These are phyloP conservation scores for Aphidius ervi DNA, from an alignment of 1,140 invertebrate genomes.

Conservation along the genomic window DNA sequence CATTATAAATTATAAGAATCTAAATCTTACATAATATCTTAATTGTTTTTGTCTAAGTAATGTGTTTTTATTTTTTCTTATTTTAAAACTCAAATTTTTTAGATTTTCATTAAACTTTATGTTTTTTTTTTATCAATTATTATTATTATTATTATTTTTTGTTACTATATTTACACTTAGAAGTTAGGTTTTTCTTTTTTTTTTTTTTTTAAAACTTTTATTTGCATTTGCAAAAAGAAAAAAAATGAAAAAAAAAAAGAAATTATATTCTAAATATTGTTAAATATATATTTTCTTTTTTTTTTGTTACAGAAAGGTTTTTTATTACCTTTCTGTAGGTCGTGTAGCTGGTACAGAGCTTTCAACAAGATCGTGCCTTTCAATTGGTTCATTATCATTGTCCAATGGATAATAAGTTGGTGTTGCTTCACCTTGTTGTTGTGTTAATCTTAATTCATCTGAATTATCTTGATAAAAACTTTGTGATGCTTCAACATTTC, in stretches of 20 bases:
- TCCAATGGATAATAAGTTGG: constrained; percentile 48
- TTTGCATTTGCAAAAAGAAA: constrained; percentile 4
- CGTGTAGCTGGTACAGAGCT: constrained; percentile 44
- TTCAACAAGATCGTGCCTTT: constrained; percentile 49
- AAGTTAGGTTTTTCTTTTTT: constrained; percentile 1
- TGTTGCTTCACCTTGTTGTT: constrained; percentile 43
- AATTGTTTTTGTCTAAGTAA: constrained; percentile 18
- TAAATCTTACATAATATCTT: constrained; percentile 26
- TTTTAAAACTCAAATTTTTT: neutral
- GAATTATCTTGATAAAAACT: constrained; percentile 45
- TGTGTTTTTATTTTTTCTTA: neutral
- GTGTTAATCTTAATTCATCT: constrained; percentile 29
- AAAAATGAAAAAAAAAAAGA: neutral
- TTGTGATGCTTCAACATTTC: constrained; percentile 42
- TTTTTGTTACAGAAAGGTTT: constrained; percentile 14
- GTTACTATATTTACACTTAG: constrained; percentile 33
- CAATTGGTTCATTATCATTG: constrained; percentile 46
- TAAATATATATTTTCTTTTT: constrained; percentile 1
- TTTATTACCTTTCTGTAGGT: constrained; percentile 50
- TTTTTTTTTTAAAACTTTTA: no score
- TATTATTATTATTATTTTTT: constrained; percentile 8
- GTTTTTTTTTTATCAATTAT: constrained; percentile 11
- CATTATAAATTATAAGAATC: constrained; percentile 40
- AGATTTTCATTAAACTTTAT: neutral
- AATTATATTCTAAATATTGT: constrained; percentile 5